These are phyloP conservation scores for Macrotis lagotis DNA, from an alignment of 2,113 vertebrate species.

Conservation along the genomic window DNA sequence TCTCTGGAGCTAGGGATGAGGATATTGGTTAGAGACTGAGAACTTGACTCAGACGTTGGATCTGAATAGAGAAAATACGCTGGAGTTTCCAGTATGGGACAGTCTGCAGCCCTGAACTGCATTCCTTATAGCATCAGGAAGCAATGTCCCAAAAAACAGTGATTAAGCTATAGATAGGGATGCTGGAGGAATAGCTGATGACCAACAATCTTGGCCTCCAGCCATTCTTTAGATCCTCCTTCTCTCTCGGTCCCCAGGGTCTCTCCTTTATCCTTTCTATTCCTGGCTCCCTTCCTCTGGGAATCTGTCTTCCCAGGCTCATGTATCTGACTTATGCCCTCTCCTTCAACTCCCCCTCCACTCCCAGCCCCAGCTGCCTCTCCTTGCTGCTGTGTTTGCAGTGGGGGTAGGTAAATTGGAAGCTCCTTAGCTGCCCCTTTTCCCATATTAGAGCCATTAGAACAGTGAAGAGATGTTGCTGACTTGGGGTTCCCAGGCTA, in stretches of 20 bases:
- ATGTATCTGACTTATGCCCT: slow-evolving; percentile 16
- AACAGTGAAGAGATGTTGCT: background rate
- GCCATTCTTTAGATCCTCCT: slow-evolving; percentile 33
- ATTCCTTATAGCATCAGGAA: background rate
- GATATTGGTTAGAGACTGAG: background rate
- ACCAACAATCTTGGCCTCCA: slow-evolving; percentile 41
- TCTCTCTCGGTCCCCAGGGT: slow-evolving; percentile 74
- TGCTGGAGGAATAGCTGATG: slow-evolving; percentile 48
- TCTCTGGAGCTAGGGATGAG: background rate
- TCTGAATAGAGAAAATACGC: background rate
- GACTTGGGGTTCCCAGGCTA: background rate
- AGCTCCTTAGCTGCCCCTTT: background rate
- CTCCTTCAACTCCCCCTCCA: background rate
- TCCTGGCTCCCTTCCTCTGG: slow-evolving; percentile 64
- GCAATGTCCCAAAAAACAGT: background rate
- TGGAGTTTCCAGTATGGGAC: background rate
- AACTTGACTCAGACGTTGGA: background rate
- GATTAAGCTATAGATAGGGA: background rate
- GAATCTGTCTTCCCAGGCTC: slow-evolving; percentile 67
- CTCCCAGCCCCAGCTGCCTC: background rate
- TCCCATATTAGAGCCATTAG: background rate
- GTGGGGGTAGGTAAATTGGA: background rate
- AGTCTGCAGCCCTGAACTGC: background rate
- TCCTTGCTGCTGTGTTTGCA: slow-evolving; percentile 8
- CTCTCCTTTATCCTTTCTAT: slow-evolving; percentile 55